These are phyloP conservation scores for Misgurnus mizolepis DNA, from an alignment of 2,113 vertebrate species.

Conservation along the genomic window DNA sequence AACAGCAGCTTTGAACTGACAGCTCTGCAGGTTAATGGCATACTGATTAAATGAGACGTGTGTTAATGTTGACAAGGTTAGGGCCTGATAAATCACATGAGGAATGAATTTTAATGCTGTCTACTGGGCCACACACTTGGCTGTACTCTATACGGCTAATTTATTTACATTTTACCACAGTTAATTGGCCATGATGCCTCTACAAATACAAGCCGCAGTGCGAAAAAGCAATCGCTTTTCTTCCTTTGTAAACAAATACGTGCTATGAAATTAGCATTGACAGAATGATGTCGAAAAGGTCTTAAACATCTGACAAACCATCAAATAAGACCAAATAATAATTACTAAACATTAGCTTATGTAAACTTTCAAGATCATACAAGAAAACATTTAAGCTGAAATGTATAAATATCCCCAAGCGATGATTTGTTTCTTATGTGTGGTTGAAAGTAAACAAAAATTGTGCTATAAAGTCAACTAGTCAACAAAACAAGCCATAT, in stretches of 20 bases:
- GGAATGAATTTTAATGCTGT: constrained; percentile 32
- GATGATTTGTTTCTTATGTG: too few species aligned
- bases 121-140: constrained; percentile 28
- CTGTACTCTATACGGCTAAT: constrained; percentile 16
- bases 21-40: constrained; percentile 48
- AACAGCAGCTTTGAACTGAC: constrained; percentile 33
- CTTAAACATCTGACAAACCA: background rate
- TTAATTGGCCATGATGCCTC: constrained; percentile 28
- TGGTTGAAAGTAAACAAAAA: too few species aligned
- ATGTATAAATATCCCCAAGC: too few species aligned
- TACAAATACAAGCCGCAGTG: constrained; percentile 27
- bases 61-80: constrained; percentile 55
- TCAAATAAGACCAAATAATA: background rate
- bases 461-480: background rate
- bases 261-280: background rate
- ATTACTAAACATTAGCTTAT: too few species aligned
- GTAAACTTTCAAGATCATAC: too few species aligned
- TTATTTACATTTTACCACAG: constrained; percentile 32
- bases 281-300: background rate
- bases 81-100: constrained; percentile 43
- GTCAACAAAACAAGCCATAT: background rate
- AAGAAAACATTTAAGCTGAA: too few species aligned
- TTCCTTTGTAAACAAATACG: background rate
- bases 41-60: constrained; percentile 54
- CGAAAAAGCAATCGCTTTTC: background rate